phyloP scores from a whole-genome alignment of 2,888 invertebrate species.

The Ellobium chinense region DNA sequence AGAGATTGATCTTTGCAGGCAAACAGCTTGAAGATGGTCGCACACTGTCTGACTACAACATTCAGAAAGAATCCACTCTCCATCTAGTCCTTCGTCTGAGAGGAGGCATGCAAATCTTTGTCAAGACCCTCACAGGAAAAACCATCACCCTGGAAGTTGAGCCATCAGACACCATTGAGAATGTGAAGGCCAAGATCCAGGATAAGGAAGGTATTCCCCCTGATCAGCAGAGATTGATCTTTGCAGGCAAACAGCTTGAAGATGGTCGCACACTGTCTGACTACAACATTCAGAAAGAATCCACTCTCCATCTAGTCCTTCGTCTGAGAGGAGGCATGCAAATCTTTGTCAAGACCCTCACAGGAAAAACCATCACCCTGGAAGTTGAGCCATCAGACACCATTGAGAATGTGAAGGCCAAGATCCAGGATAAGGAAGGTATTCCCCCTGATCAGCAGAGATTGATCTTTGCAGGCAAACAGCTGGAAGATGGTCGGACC shows the following conservation, averaged over 20 bases:
- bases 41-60: slow-evolving; percentile 95
- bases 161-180: slow-evolving; percentile 48
- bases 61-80: slow-evolving; percentile 96
- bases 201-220: slow-evolving; percentile 60
- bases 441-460: slow-evolving; percentile 88
- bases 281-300: slow-evolving; percentile 96
- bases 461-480: slow-evolving; percentile 95
- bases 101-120: slow-evolving; percentile 84
- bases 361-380: slow-evolving; percentile 76
- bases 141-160: slow-evolving; percentile 49
- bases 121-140: slow-evolving; percentile 46
- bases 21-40: slow-evolving; percentile 97
- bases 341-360: slow-evolving; percentile 84
- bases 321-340: slow-evolving; percentile 76
- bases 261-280: slow-evolving; percentile 96
- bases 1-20: slow-evolving; percentile 94
- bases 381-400: slow-evolving; percentile 90
- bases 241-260: slow-evolving; percentile 96
- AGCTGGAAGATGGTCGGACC: slow-evolving; percentile 95
- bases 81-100: slow-evolving; percentile 94
- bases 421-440: slow-evolving; percentile 82
- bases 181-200: slow-evolving; percentile 48
- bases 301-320: slow-evolving; percentile 90
- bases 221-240: slow-evolving; percentile 93
- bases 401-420: slow-evolving; percentile 93